Base-by-base conservation (phyloP, 2,888 invertebrate genomes). In the Bruchidius siliquastri region DNA sequence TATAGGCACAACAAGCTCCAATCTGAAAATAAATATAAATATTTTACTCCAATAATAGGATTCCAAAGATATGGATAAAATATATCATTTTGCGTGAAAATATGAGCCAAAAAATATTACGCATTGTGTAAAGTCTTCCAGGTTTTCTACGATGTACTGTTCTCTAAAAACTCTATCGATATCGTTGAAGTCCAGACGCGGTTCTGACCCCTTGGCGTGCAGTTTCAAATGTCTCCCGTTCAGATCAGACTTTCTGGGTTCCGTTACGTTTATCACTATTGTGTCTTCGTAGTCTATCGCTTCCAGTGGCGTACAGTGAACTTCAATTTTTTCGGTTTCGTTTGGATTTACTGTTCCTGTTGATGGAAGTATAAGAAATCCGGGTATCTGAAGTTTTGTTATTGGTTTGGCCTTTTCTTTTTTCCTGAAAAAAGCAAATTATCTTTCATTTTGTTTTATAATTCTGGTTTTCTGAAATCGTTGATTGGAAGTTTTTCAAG, bases 161-260 rank as follows among this genome's bases (percentile, higher is more conserved):
- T 91, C 90, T 75, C 88, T 87, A 81, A 92, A 92, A 0, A 92
- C 90, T 1, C 87, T 88, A 72, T 89, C 87, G 22, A 89, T 82
- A 81, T 91, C 89, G 82, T 88, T 86, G 74, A 91, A 88, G 81
- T 91, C 89, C 73, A 91, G 81, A 10, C 84, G 85, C 0, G 92
- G 91, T 80, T 90, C 85, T n/a, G 88, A 88, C 22, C 90, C 90
- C 20, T 88, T 88, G 1, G 89, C 90, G 0, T 87, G 86, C 6
- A 92, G 80, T 67, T 79, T 87, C 0, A 91, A 79, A 0, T 85
- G 85, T 70, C 88, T 88, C 0, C 90, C 90, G 21, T 87, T 81
- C 20, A 86, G 86, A 78, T 89, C 88, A 78, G 89, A 88, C n/a
- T 88, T 87, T 0, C 88, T 88, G 21, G 87, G 76, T 77, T 88